phyloP scores from a whole-genome alignment of 2,113 vertebrate species.

The Macheiramphus alcinus region DNA sequence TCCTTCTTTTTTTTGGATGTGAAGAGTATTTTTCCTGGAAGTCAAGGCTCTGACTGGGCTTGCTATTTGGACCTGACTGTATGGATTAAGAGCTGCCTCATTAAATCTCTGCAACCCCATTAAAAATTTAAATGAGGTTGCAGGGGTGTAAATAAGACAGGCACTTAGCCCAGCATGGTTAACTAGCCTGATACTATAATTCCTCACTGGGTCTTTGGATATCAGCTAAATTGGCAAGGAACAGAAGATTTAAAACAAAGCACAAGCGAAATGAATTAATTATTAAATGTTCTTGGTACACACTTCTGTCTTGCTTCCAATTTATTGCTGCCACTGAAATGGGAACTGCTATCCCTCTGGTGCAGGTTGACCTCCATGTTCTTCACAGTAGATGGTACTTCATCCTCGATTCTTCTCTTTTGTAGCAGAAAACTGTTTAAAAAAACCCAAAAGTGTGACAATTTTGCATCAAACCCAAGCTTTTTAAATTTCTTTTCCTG shows the following conservation, averaged over 20 bases:
- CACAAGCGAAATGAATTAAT: neutral
- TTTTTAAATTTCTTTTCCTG: neutral
- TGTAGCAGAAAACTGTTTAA: neutral
- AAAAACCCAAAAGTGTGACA: neutral
- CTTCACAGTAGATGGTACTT: neutral
- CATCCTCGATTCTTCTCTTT: neutral
- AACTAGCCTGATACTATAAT: neutral
- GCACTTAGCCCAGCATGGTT: neutral
- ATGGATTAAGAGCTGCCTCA: constrained; percentile 2
- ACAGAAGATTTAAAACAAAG: neutral
- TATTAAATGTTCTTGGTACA: neutral
- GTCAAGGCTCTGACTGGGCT: neutral
- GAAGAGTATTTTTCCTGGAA: neutral
- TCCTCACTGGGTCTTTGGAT: neutral
- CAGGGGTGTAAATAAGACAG: constrained; percentile 25
- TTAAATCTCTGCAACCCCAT: constrained; percentile 19
- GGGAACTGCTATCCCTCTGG: neutral
- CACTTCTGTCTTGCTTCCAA: neutral
- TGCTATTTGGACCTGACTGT: neutral
- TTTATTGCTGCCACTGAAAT: neutral
- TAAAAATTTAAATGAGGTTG: constrained; percentile 33
- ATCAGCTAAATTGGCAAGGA: neutral
- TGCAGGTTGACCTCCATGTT: neutral
- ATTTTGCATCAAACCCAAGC: neutral
- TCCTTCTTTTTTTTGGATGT: neutral